Base-by-base conservation (phyloP, 2,888 invertebrate species). In the Oligia strigilis region DNA sequence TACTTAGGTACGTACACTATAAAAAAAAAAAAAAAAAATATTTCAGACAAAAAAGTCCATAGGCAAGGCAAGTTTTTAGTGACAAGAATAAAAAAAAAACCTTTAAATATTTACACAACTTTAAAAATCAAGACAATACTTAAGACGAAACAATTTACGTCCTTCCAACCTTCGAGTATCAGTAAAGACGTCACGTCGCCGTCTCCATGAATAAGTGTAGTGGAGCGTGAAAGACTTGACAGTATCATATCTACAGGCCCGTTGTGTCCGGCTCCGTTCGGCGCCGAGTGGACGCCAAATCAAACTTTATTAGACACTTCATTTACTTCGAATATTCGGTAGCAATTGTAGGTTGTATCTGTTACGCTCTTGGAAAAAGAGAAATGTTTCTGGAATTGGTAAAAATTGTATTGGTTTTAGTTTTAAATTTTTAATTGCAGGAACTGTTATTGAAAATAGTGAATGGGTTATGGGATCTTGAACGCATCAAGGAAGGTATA, bases 251-350 rank as follows among this genome's bases (percentile, higher is more conserved):
- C 94, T 92, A 89, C 88, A 89, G 91, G 86, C 88, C n/a, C 90
- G 78, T 81, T 84, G 91, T 86, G 90, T 89, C 91, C 90, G 69
- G 36, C n/a, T 72, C 49, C 55, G 60, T 60, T 19, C 75, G 77
- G 80, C 90, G 90, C 87, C 89, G 90, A 93, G 93, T 93, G 93
- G 95, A 94, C 95, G 93, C 90, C 92, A 95, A 96, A 96, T 96
- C 93, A 94, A 95, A 96, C 94, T 96, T 95, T 96, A 96, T 97
- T 96, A 95, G 95, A 95, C 94, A 92, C 94, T 94, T 95, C 94
- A 94, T 95, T 94, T 94, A 93, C 91, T 89, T 88, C 83, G 74
- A 85, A 85, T 86, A 88, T 80, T 89, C 85, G 78, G 80, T 29
- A 75, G 77, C 81, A 80, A 84, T 36, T 84, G 75, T 82, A 78